Evolutionary conservation across 2,797 vertebrate species (phyloP).

Genomic region (Etheostoma nigrum): DNA sequence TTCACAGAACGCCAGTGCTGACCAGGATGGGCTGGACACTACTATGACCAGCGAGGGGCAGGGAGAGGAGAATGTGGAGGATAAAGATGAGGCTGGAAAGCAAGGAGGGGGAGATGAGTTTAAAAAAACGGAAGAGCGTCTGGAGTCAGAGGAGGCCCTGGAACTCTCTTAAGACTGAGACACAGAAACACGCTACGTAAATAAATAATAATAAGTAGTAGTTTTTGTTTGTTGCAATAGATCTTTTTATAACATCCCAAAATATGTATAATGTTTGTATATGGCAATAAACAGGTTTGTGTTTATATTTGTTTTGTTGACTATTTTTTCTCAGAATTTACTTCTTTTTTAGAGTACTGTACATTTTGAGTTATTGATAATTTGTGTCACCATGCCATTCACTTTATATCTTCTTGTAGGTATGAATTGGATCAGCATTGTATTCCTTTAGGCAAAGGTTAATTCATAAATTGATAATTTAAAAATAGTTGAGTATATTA

Average conservation of each 20-base stretch:
- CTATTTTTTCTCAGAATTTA: not conserved
- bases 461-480: no score
- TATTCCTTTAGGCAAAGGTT: not conserved
- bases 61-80: conserved; percentile 50
- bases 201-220: no score
- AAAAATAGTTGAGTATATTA: not conserved
- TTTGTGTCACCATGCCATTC: not conserved
- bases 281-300: conserved; percentile 49
- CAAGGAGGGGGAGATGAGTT: conserved; percentile 24
- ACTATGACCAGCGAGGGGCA: conserved; percentile 72
- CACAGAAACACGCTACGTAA: not conserved
- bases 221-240: not conserved
- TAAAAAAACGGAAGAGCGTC: conserved; percentile 58
- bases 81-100: conserved; percentile 41
- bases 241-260: not conserved
- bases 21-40: conserved; percentile 85
- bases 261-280: not conserved
- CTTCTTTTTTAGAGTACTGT: not conserved
- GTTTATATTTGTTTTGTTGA: conserved; percentile 8
- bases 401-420: not conserved
- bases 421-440: not conserved
- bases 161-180: conserved; percentile 52
- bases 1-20: conserved; percentile 81
- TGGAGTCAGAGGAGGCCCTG: conserved; percentile 75
- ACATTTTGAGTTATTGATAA: not conserved